phyloP scores from a whole-genome alignment of 1,140 invertebrate species.

The Adoxophyes honmai region DNA sequence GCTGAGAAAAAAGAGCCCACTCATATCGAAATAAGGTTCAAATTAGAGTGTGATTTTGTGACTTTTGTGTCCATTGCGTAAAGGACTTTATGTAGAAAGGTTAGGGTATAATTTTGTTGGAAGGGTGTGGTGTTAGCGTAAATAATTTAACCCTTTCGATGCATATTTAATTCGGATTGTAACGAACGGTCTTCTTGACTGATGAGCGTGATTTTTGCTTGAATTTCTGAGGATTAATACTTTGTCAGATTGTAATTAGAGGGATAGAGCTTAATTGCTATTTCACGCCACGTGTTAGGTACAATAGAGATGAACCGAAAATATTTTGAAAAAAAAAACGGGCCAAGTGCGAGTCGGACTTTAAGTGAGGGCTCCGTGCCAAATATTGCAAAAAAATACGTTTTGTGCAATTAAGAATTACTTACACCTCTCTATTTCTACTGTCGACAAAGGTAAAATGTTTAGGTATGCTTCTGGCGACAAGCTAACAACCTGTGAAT shows the following conservation, averaged over 20 bases:
- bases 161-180: conserved; percentile 46
- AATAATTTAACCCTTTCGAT: conserved; percentile 38
- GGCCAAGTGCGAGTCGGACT: no score
- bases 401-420: no score
- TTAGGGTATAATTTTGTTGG: not conserved
- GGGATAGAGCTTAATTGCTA: not conserved
- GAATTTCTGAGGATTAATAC: conserved; percentile 15
- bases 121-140: not conserved
- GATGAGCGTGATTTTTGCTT: conserved; percentile 41
- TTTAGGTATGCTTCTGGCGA: no score
- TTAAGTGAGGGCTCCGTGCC: no score
- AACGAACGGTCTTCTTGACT: conserved; percentile 35
- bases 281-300: not conserved
- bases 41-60: no score
- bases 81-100: no score
- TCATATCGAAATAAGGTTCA: no score
- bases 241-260: conserved; percentile 9
- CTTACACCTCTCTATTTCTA: no score
- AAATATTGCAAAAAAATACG: no score
- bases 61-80: no score
- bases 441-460: no score
- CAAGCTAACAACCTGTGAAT: no score
- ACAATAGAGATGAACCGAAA: not conserved
- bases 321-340: not conserved
- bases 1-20: not conserved